Conservation (phyloP, 2,113 vertebrate genomes). For the Dromas ardeola region DNA sequence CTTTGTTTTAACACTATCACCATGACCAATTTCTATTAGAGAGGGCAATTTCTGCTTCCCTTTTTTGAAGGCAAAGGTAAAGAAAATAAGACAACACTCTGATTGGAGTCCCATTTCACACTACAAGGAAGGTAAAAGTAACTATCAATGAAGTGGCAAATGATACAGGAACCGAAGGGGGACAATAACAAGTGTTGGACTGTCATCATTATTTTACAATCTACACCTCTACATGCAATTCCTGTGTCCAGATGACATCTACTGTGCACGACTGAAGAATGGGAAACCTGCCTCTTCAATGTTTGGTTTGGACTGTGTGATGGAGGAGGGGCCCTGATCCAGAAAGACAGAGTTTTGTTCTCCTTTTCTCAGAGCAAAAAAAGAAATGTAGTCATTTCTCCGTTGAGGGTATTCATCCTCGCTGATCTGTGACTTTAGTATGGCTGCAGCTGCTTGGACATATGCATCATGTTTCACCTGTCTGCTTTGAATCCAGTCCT, state of each 20-base stretch:
- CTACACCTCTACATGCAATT: not conserved
- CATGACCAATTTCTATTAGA: not conserved
- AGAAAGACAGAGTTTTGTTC: not conserved
- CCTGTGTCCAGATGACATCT: not conserved
- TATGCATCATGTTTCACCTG: not conserved
- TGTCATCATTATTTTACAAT: not conserved
- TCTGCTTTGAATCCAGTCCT: not conserved
- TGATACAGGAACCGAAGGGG: not conserved
- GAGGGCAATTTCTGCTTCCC: not conserved
- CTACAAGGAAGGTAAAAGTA: not conserved
- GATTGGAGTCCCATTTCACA: not conserved
- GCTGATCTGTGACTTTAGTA: not conserved
- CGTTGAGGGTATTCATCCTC: not conserved
- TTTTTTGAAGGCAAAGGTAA: not conserved
- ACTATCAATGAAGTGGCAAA: not conserved
- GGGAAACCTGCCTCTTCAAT: not conserved
- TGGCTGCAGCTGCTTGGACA: not conserved
- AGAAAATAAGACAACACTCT: not conserved
- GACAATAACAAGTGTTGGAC: not conserved
- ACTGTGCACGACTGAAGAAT: not conserved
- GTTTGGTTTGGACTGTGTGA: not conserved
- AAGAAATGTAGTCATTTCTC: too few relatives aligned
- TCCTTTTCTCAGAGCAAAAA: not conserved
- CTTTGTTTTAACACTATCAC: not conserved
- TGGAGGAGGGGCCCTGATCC: too few relatives aligned